Percentiles rank a stretch among this genome's conserved stretches.
phyloP scores from a whole-genome alignment of 92 coral and sea anemone species.

The Actinernus sp. region DNA sequence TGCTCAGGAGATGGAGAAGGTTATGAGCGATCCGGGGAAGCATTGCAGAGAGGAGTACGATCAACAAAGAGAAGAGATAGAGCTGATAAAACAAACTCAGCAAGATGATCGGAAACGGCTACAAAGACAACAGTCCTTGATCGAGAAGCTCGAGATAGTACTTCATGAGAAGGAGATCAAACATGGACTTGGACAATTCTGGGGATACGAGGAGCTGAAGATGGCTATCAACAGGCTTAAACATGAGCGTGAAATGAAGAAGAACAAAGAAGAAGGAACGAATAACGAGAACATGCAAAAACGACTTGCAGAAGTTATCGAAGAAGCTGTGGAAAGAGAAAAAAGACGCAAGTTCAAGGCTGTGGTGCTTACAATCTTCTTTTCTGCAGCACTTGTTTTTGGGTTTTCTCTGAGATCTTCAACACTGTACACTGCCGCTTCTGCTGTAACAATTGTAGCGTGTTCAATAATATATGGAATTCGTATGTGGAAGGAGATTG shows the following conservation, averaged over 20 bases:
- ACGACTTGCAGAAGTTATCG: slow-evolving; percentile 19
- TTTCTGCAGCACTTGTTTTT: slow-evolving; percentile 16
- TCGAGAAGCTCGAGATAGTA: slow-evolving; percentile 46
- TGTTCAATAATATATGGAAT: slow-evolving; percentile 39
- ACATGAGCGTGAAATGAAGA: slow-evolving; percentile 54
- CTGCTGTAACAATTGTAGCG: slow-evolving; percentile 15
- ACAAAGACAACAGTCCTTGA: slow-evolving; percentile 37
- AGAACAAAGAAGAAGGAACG: slow-evolving; percentile 4
- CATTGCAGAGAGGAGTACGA: slow-evolving; percentile 37
- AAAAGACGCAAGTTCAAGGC: slow-evolving; percentile 21
- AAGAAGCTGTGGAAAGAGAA: slow-evolving; percentile 12
- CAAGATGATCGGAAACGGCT: slow-evolving; percentile 28
- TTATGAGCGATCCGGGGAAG: slow-evolving; percentile 51
- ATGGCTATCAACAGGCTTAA: slow-evolving; percentile 48
- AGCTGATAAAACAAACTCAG: slow-evolving; percentile 30
- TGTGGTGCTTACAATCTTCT: neutral
- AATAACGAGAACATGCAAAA: slow-evolving; percentile 3
- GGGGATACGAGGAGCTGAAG: slow-evolving; percentile 68
- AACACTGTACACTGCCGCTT: slow-evolving; percentile 6
- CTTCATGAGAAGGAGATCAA: slow-evolving; percentile 33
- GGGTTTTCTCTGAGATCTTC: slow-evolving; percentile 33
- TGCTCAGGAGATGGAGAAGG: slow-evolving; percentile 29
- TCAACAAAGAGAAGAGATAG: slow-evolving; percentile 23
- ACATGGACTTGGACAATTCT: slow-evolving; percentile 35
- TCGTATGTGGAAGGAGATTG: slow-evolving; percentile 31